phyloP scores from a whole-genome alignment of 2,888 invertebrate genomes.

The Hydropsyche betteni region DNA sequence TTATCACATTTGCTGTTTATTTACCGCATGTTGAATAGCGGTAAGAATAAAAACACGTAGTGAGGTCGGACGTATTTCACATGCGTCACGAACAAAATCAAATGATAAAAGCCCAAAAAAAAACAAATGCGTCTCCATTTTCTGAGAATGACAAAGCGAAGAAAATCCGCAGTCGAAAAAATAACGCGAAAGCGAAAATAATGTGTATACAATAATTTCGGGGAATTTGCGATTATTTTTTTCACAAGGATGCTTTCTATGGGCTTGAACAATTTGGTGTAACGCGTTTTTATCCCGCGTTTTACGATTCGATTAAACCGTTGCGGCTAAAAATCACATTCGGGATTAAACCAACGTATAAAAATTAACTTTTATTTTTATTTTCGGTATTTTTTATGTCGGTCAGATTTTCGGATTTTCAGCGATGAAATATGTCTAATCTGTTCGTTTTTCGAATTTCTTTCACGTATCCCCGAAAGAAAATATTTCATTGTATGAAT shows the following conservation, averaged over 20 bases:
- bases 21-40: neutral
- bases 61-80: constrained; percentile 4
- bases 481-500: constrained; percentile 18
- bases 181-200: neutral
- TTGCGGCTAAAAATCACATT: no score
- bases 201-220: neutral
- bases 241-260: no score
- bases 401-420: neutral
- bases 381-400: neutral
- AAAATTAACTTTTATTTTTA: no score
- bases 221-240: neutral
- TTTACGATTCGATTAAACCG: no score
- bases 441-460: constrained; percentile 12
- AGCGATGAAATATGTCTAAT: neutral
- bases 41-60: neutral
- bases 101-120: neutral
- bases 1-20: neutral
- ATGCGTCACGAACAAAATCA: constrained; percentile 20
- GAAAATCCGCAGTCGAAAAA: constrained; percentile 10
- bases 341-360: no score
- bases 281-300: no score
- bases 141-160: constrained; percentile 12
- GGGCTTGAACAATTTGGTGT: no score
- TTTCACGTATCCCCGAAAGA: constrained; percentile 10
- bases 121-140: neutral